Evolutionary conservation across 1,140 invertebrate species (phyloP), one percentile per base, ranked within the genome.

Genomic region (Eriocheir sinensis): DNA sequence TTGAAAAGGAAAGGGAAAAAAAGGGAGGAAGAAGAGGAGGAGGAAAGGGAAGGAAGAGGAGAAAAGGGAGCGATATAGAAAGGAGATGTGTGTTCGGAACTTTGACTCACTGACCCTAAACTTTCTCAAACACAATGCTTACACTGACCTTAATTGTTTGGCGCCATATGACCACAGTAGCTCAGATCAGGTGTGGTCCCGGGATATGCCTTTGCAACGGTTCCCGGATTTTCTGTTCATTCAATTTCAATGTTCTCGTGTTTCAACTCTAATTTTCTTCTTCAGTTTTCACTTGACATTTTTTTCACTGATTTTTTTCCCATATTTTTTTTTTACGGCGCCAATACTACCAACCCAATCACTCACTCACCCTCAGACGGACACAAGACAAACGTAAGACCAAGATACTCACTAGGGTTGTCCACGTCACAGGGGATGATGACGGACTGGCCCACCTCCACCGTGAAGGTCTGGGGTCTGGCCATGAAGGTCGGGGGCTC

Each of bases 401-500:
- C 12, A 12, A 83, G 2, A 27, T 17, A 89, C 72, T 27, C 4
- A 92, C 91, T 79, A 81, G 91, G 38, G 38, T 92, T 92, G 17
- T 92, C 91, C 21, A 92, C 91, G 79, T 92, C 91, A 12, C 91
- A 92, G 8, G 91, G 91, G 0, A 92, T 92, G 79, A 92, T 92
- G 30, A 92, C 91, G 3, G 91, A 92, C 91, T 92, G 91, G 27
- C 91, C 91, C 79, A 92, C 81, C 72, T 92, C 91, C 27, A 92
- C 91, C n/a, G 80, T 92, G 80, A 92, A 92, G 27, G 80, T 92
- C 91, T 92, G 91, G 6, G 91, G 81, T 30, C 91, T 40, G 0
- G 91, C 91, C 80, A 92, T 40, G 41, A 92, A 92, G 30, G 91
- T 85, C 1, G 91, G 91, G 9, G 91, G 91, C 0, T 92, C 91